Evolutionary conservation across 2,113 vertebrate genomes (phyloP), one percentile per base, ranked within the genome.

Genomic region (Cyrtonyx montezumae): DNA sequence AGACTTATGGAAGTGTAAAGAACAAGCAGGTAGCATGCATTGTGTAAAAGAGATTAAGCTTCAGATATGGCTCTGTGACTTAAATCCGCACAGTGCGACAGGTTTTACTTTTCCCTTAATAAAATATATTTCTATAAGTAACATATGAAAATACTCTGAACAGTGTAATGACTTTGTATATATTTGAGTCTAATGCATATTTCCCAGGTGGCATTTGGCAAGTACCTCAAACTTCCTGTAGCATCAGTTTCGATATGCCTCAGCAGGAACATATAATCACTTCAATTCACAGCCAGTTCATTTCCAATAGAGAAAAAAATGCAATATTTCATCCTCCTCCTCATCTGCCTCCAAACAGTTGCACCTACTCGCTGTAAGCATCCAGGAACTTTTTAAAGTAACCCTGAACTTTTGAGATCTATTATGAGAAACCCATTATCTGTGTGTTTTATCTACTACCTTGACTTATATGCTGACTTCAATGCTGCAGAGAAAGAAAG

Each of bases 1-100:
- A 59, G 51, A 18, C 53, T 92, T 74, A 69, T 79, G 75, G 69
- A 85, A 93, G 18, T 79, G 45, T 30, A 68, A 71, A 80, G 77
- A 93, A 59, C 46, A 84, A 67, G 55, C 62, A 91, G 66, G 91
- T 94, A 94, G 48, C 62, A 91, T 91, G 62, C 13, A 69, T 75
- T 89, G 87, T 66, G 62, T 79, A 91, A 93, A 88, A 79, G 48
- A 68, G 48, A 91, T 61, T 45, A 16, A 74, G 45, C 25, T 36
- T 84, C 70, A 58, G 79, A 84, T 92, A 87, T 0, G 2, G 51
- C 70, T 95, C 63, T 79, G 34, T 89, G 70, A 79, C 36, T 36
- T 88, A 36, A 81, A 82, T 40, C 81, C 77, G 11, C 68, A 66
- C 74, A 48, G 53, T 79, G 26, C 16, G 36, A 78, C 56, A 92